A percentile compares a stretch with the other conserved stretches of the same genome.
Conservation (phyloP, 2,113 vertebrate species). For the Ramphastos sulfuratus region DNA sequence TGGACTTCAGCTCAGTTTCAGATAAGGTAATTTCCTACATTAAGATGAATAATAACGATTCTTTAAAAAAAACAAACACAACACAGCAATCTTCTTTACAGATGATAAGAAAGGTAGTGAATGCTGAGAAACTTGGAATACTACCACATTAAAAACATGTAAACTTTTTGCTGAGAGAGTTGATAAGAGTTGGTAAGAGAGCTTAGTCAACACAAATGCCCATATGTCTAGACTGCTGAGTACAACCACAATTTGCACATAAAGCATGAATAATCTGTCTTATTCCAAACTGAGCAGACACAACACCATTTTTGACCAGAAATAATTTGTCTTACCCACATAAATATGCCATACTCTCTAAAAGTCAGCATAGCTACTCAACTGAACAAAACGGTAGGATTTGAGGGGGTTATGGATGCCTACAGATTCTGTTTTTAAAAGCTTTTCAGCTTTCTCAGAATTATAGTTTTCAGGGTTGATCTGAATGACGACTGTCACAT, state of each 20-base stretch:
- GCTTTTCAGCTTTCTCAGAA: not conserved
- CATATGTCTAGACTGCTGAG: slow-evolving; percentile 61
- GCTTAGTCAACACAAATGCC: slow-evolving; percentile 53
- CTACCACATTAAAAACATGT: not conserved
- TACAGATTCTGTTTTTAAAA: not conserved
- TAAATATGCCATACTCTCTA: not conserved
- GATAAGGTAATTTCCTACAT: slow-evolving; percentile 15
- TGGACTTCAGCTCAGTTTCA: slow-evolving; percentile 16
- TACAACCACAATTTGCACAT: slow-evolving; percentile 40
- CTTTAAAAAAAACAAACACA: not conserved
- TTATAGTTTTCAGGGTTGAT: not conserved
- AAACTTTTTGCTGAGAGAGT: slow-evolving; percentile 29
- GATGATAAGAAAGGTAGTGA: not conserved
- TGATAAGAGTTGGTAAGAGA: slow-evolving; percentile 16
- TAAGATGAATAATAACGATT: slow-evolving; percentile 4
- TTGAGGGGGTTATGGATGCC: not conserved
- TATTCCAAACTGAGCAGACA: slow-evolving; percentile 61
- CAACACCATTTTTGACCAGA: not conserved
- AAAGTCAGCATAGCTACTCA: not conserved
- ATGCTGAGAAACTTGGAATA: slow-evolving; percentile 1
- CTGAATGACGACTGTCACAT: not conserved
- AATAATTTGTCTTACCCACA: not conserved
- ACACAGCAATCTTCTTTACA: not conserved
- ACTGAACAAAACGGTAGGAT: not conserved
- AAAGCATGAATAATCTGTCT: slow-evolving; percentile 56